These are phyloP conservation scores for Drosophila neotestacea DNA, from an alignment of 2,888 invertebrate genomes.

Conservation along the genomic window DNA sequence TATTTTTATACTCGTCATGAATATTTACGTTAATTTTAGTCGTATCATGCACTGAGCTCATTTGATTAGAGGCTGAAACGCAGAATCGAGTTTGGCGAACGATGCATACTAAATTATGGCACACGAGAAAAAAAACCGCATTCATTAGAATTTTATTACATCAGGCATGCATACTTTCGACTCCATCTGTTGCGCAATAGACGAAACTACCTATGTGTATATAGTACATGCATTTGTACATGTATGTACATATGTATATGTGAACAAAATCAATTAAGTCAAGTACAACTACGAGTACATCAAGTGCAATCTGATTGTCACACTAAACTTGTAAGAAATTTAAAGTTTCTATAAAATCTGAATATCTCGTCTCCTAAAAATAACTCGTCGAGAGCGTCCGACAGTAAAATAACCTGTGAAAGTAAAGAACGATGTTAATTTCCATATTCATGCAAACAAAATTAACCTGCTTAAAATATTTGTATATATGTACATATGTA, in stretches of 20 bases:
- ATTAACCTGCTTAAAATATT: too few relatives aligned
- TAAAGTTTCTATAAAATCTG: not conserved
- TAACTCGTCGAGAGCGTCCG: too few relatives aligned
- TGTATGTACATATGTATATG: not conserved
- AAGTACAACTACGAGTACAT: slow-evolving; percentile 1
- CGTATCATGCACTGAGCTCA: slow-evolving; percentile 33
- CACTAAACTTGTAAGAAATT: not conserved
- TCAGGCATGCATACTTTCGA: slow-evolving; percentile 22
- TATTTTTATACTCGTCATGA: slow-evolving; percentile 27
- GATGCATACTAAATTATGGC: slow-evolving; percentile 53
- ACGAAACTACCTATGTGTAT: not conserved
- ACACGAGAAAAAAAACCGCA: slow-evolving; percentile 42
- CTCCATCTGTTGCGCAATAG: slow-evolving; percentile 52
- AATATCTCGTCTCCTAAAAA: too few relatives aligned
- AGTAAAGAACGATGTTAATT: too few relatives aligned
- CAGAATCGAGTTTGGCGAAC: slow-evolving; percentile 6
- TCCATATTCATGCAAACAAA: too few relatives aligned
- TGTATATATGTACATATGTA: too few relatives aligned
- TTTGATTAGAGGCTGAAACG: slow-evolving; percentile 47
- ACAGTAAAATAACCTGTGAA: too few relatives aligned
- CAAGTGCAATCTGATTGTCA: slow-evolving; percentile 3
- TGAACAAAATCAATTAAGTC: not conserved
- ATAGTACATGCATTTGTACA: not conserved
- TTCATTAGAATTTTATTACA: slow-evolving; percentile 67
- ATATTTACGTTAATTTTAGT: slow-evolving; percentile 27